Percentiles rank a stretch among this genome's conserved stretches.
phyloP scores from a whole-genome alignment of 2,888 invertebrate species.

The Galerucella nymphaeae region DNA sequence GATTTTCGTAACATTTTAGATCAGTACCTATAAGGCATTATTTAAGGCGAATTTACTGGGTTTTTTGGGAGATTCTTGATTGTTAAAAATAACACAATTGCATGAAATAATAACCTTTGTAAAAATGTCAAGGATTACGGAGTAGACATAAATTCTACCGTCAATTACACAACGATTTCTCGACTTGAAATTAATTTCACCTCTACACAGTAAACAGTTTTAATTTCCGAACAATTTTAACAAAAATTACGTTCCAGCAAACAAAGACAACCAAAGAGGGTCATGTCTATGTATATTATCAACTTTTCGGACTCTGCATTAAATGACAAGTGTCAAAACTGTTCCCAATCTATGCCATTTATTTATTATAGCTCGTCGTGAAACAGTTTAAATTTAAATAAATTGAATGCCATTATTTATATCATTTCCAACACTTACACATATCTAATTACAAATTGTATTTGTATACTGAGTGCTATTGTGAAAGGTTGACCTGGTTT shows the following conservation, averaged over 20 bases:
- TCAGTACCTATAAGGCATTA: too few species aligned
- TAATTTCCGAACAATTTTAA: background rate
- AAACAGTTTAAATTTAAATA: background rate
- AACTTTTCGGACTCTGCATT: too few species aligned
- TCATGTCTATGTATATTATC: background rate
- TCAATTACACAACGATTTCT: conserved; percentile 19
- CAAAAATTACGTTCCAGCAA: background rate
- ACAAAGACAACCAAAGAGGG: background rate
- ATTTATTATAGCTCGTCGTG: too few species aligned
- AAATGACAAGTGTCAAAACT: too few species aligned
- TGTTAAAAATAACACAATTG: conserved; percentile 5
- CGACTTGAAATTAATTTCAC: conserved; percentile 13
- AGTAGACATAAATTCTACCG: conserved; percentile 18
- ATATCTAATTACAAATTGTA: conserved; percentile 13
- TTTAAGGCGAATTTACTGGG: background rate
- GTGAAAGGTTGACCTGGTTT: conserved; percentile 32
- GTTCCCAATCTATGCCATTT: too few species aligned
- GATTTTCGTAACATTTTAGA: too few species aligned
- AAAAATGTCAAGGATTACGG: conserved; percentile 30
- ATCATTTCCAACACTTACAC: conserved; percentile 3
- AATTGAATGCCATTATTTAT: conserved; percentile 6
- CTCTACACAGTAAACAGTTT: background rate
- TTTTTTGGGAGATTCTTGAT: background rate
- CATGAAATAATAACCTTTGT: conserved; percentile 28
- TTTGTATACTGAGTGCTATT: conserved; percentile 5